Conservation (phyloP, 92 coral and sea anemone genomes). For the Umimayanthus chanpuru region DNA sequence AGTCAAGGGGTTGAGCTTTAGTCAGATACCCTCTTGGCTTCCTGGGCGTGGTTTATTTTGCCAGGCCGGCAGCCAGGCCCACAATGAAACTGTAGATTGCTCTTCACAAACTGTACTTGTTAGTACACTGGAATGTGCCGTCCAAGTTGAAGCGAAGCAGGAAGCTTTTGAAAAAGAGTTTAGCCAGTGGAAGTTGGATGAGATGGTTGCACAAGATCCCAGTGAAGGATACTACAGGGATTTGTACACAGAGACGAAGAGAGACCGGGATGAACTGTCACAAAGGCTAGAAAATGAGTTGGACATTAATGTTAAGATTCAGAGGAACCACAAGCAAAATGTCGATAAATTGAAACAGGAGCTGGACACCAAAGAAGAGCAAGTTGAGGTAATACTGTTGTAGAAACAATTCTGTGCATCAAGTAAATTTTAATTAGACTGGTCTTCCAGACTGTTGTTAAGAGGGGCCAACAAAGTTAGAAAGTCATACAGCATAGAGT, state of each 20-base stretch:
- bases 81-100: slow-evolving; percentile 21
- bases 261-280: slow-evolving; percentile 49
- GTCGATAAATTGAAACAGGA: slow-evolving; percentile 69
- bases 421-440: neutral
- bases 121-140: slow-evolving; percentile 25
- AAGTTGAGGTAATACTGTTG: slow-evolving; percentile 62
- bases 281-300: slow-evolving; percentile 64
- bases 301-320: slow-evolving; percentile 63
- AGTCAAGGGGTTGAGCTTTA: neutral
- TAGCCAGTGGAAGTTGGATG: slow-evolving; percentile 74
- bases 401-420: neutral
- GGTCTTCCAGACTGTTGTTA: neutral
- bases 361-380: slow-evolving; percentile 43
- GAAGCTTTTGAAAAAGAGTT: slow-evolving; percentile 77
- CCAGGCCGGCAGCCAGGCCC: slow-evolving; percentile 50
- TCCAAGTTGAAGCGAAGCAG: slow-evolving; percentile 62
- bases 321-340: slow-evolving; percentile 63
- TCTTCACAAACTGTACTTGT: slow-evolving; percentile 40
- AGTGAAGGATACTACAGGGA: slow-evolving; percentile 60
- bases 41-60: neutral
- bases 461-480: no score
- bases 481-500: no score
- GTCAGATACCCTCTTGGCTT: neutral
- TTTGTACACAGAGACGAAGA: slow-evolving; percentile 50
- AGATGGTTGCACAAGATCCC: slow-evolving; percentile 41